Conservation (phyloP, 1,140 invertebrate genomes). For the Pectinophora gossypiella region DNA sequence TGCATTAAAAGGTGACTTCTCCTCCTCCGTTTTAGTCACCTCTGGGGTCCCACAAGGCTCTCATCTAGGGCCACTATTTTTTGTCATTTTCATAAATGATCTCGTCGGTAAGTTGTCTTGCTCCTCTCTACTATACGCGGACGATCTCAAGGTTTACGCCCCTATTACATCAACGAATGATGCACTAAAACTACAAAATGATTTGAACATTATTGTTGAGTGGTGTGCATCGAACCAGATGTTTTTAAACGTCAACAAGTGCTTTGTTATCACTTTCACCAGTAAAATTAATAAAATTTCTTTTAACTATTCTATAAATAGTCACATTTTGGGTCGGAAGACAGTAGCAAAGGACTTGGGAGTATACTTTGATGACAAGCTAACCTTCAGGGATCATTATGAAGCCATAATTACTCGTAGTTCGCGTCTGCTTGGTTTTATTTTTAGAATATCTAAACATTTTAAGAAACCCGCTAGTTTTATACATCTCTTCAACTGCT, state of each 20-base stretch:
- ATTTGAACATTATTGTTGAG: neutral
- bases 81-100: constrained; percentile 8
- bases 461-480: neutral
- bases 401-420: neutral
- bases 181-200: neutral
- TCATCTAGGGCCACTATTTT: constrained; percentile 5
- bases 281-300: neutral
- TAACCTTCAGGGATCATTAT: neutral
- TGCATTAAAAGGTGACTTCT: neutral
- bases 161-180: too few relatives aligned
- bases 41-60: constrained; percentile 2
- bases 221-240: constrained; percentile 4
- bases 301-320: constrained; percentile 3
- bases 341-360: constrained; percentile 3
- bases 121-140: constrained; percentile 6
- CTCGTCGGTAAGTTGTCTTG: neutral
- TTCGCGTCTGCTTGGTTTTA: neutral
- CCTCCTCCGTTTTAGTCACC: neutral
- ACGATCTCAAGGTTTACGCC: constrained; percentile 2
- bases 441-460: neutral
- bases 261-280: constrained; percentile 4
- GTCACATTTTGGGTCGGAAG: neutral
- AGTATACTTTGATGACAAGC: constrained; percentile 1
- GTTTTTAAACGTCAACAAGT: neutral
- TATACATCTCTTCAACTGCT: neutral